These are phyloP conservation scores for Lagopus leucura DNA, from an alignment of 2,113 vertebrate species.

Conservation along the genomic window DNA sequence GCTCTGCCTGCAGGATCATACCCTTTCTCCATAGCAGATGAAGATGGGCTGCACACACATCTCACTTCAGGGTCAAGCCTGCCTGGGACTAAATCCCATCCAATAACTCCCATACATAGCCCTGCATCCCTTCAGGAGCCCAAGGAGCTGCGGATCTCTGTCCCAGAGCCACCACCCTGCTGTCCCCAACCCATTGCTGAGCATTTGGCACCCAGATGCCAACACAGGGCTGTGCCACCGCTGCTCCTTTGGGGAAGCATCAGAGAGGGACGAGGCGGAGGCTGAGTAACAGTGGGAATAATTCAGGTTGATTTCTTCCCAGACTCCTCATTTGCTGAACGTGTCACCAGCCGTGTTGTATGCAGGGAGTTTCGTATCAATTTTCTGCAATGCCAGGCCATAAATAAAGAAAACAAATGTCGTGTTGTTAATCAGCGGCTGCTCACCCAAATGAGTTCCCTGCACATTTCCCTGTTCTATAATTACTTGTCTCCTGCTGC, in stretches of 20 bases:
- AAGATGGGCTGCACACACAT: rapidly evolving
- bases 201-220: background rate
- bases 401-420: constrained; percentile 72
- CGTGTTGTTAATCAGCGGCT: constrained; percentile 51
- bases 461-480: constrained; percentile 49
- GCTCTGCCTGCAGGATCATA: rapidly evolving
- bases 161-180: rapidly evolving
- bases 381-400: constrained; percentile 29
- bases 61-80: background rate
- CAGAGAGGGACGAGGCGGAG: background rate
- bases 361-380: constrained; percentile 50
- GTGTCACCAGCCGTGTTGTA: constrained; percentile 18
- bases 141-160: rapidly evolving
- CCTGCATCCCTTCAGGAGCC: background rate
- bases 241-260: background rate
- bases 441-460: constrained; percentile 61
- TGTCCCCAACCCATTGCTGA: background rate
- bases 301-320: constrained; percentile 58
- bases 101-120: background rate
- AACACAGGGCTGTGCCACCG: background rate
- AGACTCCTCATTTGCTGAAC: constrained; percentile 51
- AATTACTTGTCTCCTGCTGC: constrained; percentile 72
- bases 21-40: background rate
- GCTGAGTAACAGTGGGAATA: constrained; percentile 8
- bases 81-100: background rate